phyloP scores from a whole-genome alignment of 2,797 vertebrate genomes.

The Sarcophilus harrisii region DNA sequence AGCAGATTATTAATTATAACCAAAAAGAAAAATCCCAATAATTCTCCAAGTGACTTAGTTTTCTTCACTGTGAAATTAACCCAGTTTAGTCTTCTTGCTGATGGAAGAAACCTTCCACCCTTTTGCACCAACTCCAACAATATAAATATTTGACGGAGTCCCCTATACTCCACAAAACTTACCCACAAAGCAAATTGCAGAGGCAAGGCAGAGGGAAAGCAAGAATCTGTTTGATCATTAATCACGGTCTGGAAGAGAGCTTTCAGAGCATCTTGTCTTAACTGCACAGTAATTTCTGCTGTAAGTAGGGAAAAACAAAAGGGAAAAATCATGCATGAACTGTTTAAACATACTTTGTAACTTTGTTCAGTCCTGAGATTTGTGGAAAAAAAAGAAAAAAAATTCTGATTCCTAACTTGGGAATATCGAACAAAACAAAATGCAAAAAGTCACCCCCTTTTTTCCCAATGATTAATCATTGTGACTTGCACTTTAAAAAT shows the following conservation, averaged over 20 bases:
- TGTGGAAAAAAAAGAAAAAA: not conserved
- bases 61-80: not conserved
- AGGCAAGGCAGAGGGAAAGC: not conserved
- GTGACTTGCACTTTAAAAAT: constrained; percentile 56
- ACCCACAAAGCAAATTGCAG: constrained; percentile 14
- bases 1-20: not conserved
- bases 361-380: not conserved
- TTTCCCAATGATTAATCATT: constrained; percentile 45
- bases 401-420: not conserved
- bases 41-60: not conserved
- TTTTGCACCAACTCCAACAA: not conserved
- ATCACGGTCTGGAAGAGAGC: not conserved
- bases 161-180: not conserved
- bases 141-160: not conserved
- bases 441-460: not conserved
- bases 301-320: not conserved
- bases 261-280: constrained; percentile 6
- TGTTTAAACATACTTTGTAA: not conserved
- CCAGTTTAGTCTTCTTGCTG: not conserved
- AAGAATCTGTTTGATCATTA: not conserved
- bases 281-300: not conserved
- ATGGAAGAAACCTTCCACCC: not conserved
- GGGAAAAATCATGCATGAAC: not conserved
- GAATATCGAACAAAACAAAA: not conserved
- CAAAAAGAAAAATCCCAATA: not conserved